Base-by-base conservation (phyloP, 2,113 vertebrate genomes). In the Apeltes quadracus region DNA sequence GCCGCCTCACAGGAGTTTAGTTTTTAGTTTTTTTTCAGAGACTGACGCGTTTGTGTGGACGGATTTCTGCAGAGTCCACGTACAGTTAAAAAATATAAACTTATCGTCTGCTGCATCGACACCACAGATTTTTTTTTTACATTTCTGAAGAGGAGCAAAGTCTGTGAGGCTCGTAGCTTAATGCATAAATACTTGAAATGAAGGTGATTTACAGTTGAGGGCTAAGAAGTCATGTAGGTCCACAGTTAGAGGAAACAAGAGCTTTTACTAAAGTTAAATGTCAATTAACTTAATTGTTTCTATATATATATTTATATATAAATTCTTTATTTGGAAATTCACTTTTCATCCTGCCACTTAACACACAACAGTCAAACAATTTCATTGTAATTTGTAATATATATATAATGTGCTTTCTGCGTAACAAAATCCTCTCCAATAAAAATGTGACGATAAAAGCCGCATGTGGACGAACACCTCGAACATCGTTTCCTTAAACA, bases 71-170 rank as follows among this genome's bases (percentile, higher is more conserved):
- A 79, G 68, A 76, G 76, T 87, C 78, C 81, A 88, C 61, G 22
- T 41, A 89, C 64, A 69, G 75, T 84, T 89, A 83, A 84, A 91
- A 90, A 89, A 90, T 88, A 90, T 70, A 90, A 87, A 89, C 69
- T 76, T 15, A 65, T 88, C 29, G 84, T 78, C 73, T 48, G 46
- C 63, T 61, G 27, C 54, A 25, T 70, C 63, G 29, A 32, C 29
- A 74, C 58, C 50, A 70, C 51, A 74, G 70, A n/a, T 9, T 44
- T 59, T 79, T 62, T 76, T 72, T 70, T 54, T 46, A 83, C 55
- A 78, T 54, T 72, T 84, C 46, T 65, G 69, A 82, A 54, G 63
- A 82, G 55, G 38, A 80, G 34, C 27, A 39, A 65, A 27, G 29
- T 51, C 43, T 51, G 12, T 57, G 48, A 64, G 59, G 50, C 27